Conservation (phyloP, 2,113 vertebrate genomes). For the Zosterops japonicus region DNA sequence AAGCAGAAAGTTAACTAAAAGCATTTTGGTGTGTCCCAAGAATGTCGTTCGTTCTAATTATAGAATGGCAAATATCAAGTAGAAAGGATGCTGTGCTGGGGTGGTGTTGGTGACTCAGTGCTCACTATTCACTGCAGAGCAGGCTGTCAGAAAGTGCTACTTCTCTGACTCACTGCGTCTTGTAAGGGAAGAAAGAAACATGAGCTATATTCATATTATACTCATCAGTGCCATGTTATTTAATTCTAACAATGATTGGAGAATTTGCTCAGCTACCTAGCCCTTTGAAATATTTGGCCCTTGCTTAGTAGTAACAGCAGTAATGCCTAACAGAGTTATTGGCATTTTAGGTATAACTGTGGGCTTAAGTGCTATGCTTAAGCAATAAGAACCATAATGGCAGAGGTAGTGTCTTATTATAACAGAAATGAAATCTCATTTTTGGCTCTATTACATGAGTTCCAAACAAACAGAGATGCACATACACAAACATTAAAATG, state of each 20-base stretch:
- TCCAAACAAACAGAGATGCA: background rate
- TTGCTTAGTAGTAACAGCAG: background rate
- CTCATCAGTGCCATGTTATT: background rate
- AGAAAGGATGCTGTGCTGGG: background rate
- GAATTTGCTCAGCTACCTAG: background rate
- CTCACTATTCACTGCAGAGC: background rate
- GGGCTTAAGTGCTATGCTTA: background rate
- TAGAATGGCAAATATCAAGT: constrained; percentile 35
- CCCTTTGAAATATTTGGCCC: background rate
- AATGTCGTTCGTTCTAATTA: constrained; percentile 23
- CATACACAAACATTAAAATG: background rate
- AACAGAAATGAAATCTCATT: background rate
- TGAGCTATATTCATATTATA: background rate
- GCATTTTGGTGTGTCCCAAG: background rate
- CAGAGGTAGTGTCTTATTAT: background rate
- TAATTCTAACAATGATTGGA: background rate
- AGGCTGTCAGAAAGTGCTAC: constrained; percentile 25
- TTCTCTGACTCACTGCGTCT: constrained; percentile 47
- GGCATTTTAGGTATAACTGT: background rate
- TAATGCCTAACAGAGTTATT: background rate
- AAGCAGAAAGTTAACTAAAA: constrained; percentile 11
- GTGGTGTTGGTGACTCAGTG: constrained; percentile 38
- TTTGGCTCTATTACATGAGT: background rate
- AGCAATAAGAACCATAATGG: background rate
- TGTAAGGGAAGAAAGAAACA: constrained; percentile 28